A percentile compares a stretch with the other conserved stretches of the same genome.
These are phyloP conservation scores for Aldrovandia affinis DNA, from an alignment of 2,797 vertebrate genomes.

Conservation along the genomic window DNA sequence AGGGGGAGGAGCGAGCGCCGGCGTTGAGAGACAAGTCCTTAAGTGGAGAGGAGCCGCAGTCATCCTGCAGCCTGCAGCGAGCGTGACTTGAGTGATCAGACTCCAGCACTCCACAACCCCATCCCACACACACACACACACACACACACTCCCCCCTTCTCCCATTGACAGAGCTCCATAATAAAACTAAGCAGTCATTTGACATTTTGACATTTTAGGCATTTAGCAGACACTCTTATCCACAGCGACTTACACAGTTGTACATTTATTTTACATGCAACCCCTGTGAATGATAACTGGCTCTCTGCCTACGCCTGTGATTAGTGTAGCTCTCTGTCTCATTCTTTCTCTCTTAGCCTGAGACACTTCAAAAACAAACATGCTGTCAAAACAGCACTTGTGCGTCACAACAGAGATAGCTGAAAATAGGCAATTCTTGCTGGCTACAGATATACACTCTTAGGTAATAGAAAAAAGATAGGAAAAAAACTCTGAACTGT, in stretches of 20 bases:
- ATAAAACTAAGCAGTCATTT: conserved; percentile 82
- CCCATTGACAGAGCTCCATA: conserved; percentile 71
- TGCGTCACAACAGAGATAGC: conserved; percentile 67
- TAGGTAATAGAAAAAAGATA: conserved; percentile 52
- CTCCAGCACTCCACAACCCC: conserved; percentile 65
- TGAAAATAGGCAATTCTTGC: conserved; percentile 75
- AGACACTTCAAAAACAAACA: conserved; percentile 59
- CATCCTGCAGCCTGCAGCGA: conserved; percentile 69
- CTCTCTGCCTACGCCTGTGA: conserved; percentile 62
- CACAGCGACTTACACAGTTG: too few species aligned
- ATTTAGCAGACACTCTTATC: too few species aligned
- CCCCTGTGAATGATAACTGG: conserved; percentile 81
- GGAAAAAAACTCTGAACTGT: conserved; percentile 35
- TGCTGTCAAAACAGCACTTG: conserved; percentile 74
- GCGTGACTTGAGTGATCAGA: conserved; percentile 67
- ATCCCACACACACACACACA: conserved; percentile 51
- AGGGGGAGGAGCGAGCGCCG: conserved; percentile 48
- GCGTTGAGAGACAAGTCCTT: conserved; percentile 60
- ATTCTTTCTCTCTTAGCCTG: not conserved
- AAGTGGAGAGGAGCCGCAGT: conserved; percentile 62
- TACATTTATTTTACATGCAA: too few species aligned
- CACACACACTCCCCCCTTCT: conserved; percentile 54
- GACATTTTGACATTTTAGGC: too few species aligned
- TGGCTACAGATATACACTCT: conserved; percentile 77
- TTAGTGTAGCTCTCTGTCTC: conserved; percentile 58